phyloP scores from a whole-genome alignment of 2,888 invertebrate species.

The Hypsopygia costalis region DNA sequence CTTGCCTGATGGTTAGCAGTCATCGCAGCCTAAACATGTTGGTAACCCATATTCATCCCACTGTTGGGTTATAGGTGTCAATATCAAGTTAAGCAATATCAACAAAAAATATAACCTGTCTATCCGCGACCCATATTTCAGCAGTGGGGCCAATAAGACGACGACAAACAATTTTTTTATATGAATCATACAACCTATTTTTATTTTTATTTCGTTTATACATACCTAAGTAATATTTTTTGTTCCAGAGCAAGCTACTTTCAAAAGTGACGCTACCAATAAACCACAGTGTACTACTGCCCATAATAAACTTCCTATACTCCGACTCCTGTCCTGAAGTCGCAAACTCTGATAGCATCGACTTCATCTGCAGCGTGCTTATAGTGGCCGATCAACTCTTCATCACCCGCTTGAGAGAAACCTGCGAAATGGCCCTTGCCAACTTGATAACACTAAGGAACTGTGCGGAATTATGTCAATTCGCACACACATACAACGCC shows the following conservation, averaged over 20 bases:
- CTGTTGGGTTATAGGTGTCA: no score
- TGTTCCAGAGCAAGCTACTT: conserved; percentile 72
- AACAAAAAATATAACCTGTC: no score
- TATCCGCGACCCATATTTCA: no score
- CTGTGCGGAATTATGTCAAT: conserved; percentile 87
- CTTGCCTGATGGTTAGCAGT: no score
- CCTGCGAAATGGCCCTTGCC: conserved; percentile 85
- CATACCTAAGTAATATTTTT: no score
- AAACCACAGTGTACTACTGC: conserved; percentile 80
- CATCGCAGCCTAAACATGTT: no score
- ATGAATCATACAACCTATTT: no score
- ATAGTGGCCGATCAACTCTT: conserved; percentile 91
- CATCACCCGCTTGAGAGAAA: conserved; percentile 84
- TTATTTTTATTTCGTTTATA: no score
- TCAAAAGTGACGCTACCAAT: conserved; percentile 81
- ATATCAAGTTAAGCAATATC: no score
- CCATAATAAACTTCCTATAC: conserved; percentile 88
- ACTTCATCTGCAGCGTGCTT: conserved; percentile 87
- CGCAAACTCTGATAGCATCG: conserved; percentile 82
- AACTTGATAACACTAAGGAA: conserved; percentile 86
- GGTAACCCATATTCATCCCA: no score
- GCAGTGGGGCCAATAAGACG: no score
- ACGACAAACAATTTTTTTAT: no score
- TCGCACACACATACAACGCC: conserved; percentile 89
- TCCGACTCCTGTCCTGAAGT: conserved; percentile 83